These are phyloP conservation scores for Synodontis membranacea DNA, from an alignment of 2,113 vertebrate genomes.

Conservation along the genomic window DNA sequence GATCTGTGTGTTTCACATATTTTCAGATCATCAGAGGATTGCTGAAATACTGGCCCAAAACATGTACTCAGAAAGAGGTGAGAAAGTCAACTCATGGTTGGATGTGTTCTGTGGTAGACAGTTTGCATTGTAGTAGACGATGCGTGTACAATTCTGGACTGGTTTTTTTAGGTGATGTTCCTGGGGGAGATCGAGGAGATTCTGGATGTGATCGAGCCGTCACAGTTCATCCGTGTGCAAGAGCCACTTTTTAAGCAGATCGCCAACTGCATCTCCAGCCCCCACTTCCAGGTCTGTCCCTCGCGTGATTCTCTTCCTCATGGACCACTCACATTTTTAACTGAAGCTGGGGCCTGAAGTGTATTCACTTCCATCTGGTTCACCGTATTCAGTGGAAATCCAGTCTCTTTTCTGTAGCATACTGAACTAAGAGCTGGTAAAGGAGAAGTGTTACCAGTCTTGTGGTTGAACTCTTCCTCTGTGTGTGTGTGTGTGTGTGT, in stretches of 20 bases:
- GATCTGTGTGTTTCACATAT: constrained; percentile 16
- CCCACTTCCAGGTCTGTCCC: constrained; percentile 84
- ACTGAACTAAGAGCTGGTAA: neutral
- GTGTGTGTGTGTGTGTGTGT: no score
- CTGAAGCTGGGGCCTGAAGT: neutral
- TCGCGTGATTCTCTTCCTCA: neutral
- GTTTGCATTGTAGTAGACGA: neutral
- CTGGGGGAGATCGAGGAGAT: constrained; percentile 91
- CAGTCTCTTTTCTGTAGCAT: neutral
- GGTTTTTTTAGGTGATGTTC: constrained; percentile 82
- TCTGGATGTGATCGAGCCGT: constrained; percentile 88
- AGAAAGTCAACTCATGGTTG: constrained; percentile 20
- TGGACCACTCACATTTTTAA: neutral
- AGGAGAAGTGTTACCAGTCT: neutral
- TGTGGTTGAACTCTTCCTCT: neutral
- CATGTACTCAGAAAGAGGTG: constrained; percentile 94
- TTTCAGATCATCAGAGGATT: constrained; percentile 86
- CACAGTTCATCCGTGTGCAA: constrained; percentile 88
- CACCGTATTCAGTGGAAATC: neutral
- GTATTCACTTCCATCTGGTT: neutral
- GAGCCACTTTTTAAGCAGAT: constrained; percentile 91
- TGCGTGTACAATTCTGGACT: constrained; percentile 22
- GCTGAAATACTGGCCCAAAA: constrained; percentile 93
- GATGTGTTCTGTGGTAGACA: neutral
- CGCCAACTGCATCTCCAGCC: constrained; percentile 87